Evolutionary conservation across 2,888 invertebrate genomes (phyloP).

Genomic region (Caenorhabditis afra): DNA sequence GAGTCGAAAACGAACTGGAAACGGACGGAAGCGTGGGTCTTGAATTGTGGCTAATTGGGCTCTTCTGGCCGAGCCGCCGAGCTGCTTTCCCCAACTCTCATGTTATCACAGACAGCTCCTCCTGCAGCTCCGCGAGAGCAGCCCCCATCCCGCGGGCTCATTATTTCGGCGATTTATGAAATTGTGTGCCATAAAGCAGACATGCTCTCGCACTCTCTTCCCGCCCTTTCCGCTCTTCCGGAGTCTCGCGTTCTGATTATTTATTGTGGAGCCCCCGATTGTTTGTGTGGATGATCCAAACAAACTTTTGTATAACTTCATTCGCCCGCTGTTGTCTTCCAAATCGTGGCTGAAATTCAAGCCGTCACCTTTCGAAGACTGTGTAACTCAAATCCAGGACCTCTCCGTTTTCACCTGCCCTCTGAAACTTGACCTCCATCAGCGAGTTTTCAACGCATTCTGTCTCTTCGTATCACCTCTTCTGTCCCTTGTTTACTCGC

Average conservation of each 20-base stretch:
- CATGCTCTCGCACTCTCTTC: constrained; percentile 4
- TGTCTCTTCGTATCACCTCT: background rate
- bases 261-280: background rate
- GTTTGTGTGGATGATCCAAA: background rate
- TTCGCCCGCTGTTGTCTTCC: background rate
- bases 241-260: background rate
- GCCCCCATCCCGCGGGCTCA: background rate
- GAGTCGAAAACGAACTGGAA: background rate
- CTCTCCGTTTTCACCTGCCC: constrained; percentile 3
- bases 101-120: background rate
- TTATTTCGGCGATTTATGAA: constrained; percentile 11
- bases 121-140: background rate
- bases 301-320: background rate
- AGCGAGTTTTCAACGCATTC: background rate
- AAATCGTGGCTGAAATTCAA: no score
- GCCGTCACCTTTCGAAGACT: background rate
- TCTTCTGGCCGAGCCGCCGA: background rate
- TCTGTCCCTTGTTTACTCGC: background rate
- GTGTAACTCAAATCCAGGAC: background rate
- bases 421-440: constrained; percentile 2
- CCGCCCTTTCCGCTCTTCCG: background rate
- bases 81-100: background rate
- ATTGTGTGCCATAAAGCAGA: constrained; percentile 1
- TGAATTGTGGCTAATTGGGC: background rate
- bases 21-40: background rate